Evolutionary conservation across 1,140 invertebrate genomes (phyloP).

Genomic region (Caenorhabditis brenneri): DNA sequence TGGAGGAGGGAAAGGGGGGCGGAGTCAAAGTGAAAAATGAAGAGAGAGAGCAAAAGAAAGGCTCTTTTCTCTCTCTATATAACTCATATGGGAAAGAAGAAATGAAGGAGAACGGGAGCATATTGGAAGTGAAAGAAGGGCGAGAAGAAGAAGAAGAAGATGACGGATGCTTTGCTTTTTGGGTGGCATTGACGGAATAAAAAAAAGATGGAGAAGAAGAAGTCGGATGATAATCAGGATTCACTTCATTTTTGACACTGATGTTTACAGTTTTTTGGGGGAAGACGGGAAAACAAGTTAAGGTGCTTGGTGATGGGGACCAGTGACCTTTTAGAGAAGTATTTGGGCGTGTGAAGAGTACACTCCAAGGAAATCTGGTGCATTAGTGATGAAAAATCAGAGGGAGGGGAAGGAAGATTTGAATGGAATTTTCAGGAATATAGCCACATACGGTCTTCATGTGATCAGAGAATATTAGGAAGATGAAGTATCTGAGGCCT

Average conservation of each 20-base stretch:
- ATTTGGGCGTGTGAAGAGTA: too few relatives aligned
- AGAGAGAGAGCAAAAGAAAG: constrained; percentile 2
- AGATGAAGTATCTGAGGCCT: too few relatives aligned
- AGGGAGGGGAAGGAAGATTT: too few relatives aligned
- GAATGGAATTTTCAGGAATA: too few relatives aligned
- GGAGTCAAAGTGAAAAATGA: background rate
- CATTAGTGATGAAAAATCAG: too few relatives aligned
- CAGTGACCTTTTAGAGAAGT: background rate
- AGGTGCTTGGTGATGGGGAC: background rate
- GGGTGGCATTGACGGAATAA: background rate
- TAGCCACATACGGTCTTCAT: too few relatives aligned
- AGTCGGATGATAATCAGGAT: background rate
- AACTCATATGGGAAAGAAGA: background rate
- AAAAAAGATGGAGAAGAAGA: background rate
- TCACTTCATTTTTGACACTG: background rate
- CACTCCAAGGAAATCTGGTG: too few relatives aligned
- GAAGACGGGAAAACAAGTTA: too few relatives aligned
- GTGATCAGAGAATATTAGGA: too few relatives aligned
- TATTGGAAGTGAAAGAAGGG: background rate
- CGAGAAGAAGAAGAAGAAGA: background rate
- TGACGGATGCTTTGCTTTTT: constrained; percentile 18
- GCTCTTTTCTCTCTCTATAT: too few relatives aligned
- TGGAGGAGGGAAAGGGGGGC: background rate
- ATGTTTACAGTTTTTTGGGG: background rate
- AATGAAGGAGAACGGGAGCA: constrained; percentile 15